Evolutionary conservation across 1,140 invertebrate genomes (phyloP), one percentile per base, ranked within the genome.

Genomic region (Papilio polytes): DNA sequence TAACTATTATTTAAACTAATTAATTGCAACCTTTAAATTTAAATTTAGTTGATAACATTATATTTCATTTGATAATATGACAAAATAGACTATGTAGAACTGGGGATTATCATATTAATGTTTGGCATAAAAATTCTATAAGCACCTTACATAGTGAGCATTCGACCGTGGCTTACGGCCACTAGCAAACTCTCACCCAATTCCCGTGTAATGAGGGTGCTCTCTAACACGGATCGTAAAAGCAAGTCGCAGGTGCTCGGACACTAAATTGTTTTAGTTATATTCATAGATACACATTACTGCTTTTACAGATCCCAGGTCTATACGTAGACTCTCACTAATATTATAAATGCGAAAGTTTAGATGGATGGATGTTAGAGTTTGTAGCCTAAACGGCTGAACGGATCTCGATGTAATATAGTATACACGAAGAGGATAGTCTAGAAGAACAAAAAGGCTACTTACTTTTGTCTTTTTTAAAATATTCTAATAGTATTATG

Each of bases 181-280:
- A 83, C 80, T 77, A 78, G 59, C 79, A 80, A 80, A 80, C 80
- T 82, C 53, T 82, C 82, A 81, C 83, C 80, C 76, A 84, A 81
- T 82, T 80, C 53, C 51, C 46, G n/a, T 56, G 51, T 78, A 78
- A 78, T 78, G 72, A 48, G 15, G 77, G 63, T 59, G 44, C 53
- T n/a, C 53, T 8, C 74, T 56, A 80, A 82, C 83, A 82, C 18
- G 51, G 78, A 22, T 82, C 81, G 80, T 84, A 84, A 84, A 84
- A 66, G 78, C 41, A 59, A 20, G 83, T 56, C 22, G 56, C 83
- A 84, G 83, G 83, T 82, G 83, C 77, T 70, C 13, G 53, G 53
- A 76, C 80, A 82, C 79, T 84, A 84, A 84, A 84, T 80, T 80
- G 83, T 80, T 84, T 74, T 59, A 81, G 56, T 80, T 66, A 56